Conservation (phyloP, 1,140 invertebrate species). For the Melipona quadrifasciata region DNA sequence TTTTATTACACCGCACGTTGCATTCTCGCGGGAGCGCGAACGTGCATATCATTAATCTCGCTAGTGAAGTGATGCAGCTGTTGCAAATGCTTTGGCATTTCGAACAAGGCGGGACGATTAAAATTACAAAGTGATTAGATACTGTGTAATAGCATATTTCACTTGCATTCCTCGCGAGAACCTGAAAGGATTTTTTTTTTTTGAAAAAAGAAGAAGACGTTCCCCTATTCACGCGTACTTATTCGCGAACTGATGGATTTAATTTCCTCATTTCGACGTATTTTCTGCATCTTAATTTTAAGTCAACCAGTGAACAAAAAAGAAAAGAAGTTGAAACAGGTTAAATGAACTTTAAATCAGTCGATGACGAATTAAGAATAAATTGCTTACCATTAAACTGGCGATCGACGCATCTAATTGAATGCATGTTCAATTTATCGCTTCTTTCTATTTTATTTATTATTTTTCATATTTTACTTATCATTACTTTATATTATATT, state of each 20-base stretch:
- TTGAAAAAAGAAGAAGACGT: background rate
- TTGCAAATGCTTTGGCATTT: conserved; percentile 22
- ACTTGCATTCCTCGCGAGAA: background rate
- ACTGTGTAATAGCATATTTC: background rate
- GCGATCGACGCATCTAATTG: background rate
- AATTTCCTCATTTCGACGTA: background rate
- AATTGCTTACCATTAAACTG: background rate
- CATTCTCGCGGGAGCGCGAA: background rate
- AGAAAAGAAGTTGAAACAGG: background rate
- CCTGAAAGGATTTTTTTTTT: background rate
- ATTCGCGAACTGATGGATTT: no score
- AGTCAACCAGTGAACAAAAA: background rate
- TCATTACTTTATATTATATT: no score
- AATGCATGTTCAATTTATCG: no score
- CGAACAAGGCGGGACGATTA: conserved; percentile 4
- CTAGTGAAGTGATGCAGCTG: background rate
- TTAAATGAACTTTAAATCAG: background rate
- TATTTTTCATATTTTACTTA: no score
- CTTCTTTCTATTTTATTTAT: no score
- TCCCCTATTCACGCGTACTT: background rate
- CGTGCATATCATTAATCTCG: background rate
- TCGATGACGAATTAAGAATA: background rate
- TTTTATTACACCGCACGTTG: background rate
- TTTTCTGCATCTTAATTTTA: background rate
- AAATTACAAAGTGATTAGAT: background rate